Evolutionary conservation across 1,140 invertebrate genomes (phyloP), one percentile per base, ranked within the genome.

Genomic region (Copidosoma floridanum): DNA sequence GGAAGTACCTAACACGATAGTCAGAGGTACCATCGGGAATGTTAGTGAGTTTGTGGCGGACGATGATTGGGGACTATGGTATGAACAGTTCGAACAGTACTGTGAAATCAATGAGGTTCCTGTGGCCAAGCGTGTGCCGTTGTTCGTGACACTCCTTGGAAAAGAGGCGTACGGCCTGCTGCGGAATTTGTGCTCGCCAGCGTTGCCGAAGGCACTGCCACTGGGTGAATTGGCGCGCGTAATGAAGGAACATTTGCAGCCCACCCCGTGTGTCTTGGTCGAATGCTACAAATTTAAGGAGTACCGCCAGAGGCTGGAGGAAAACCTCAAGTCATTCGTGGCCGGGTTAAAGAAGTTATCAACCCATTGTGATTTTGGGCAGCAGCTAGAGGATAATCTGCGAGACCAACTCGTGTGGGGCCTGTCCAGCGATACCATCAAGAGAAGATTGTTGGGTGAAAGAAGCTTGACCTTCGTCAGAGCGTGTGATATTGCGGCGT

Each of bases 331-430:
- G 14, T 35, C 53, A 18, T 65, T 43, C 35, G 40, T 47, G 11
- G 64, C 64, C 14, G 47, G 18, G 6, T 37, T 65, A 27, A 48
- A 53, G 43, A 41, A 48, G 20, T 55, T 65, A 21, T 40, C 58
- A 16, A 18, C 43, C 18, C 4, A 61, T 47, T 62, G 47, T 44
- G 40, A 63, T 16, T 65, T 63, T 35, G 37, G 23, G 10, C n/a
- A 27, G 2, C 12, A n/a, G 18, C 21, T 63, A n/a, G 43, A 62
- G 5, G 40, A 32, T 1, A 10, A 23, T 1, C n/a, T 65, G 0
- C 55, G 54, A 3, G 64, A 65, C 23, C 58, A 61, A 35, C 62
- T 65, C n/a, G 53, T 62, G 2, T 61, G 43, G 23, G 48, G 54
- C 4, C 12, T 61, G 6, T 26, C 37, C 3, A 41, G 51, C 12